Base-by-base conservation (phyloP, 2,888 invertebrate species). In the Philhelius pedissequus region DNA sequence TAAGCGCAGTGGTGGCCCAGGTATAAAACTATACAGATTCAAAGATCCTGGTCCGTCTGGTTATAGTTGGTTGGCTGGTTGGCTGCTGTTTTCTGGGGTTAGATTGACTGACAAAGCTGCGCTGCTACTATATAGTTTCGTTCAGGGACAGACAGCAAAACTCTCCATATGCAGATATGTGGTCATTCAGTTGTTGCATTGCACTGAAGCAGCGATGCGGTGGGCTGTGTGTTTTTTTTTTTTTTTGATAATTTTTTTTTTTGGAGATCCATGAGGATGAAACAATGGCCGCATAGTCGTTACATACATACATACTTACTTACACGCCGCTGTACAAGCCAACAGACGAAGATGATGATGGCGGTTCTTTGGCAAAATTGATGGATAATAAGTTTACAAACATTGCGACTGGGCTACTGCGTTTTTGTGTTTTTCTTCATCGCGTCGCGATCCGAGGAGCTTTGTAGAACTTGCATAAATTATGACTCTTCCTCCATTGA, bases 1-100 rank as follows among this genome's bases (percentile, higher is more conserved):
- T 87, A 87, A 87, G 80, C 80, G 77, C 81, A 71, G 86, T 86
- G 87, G 87, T 86, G 84, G 80, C 82, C 84, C 75, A 62, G 35
- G 50, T 32, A 64, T 27, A 58, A 27, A 48, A 25, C 15, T 18
- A 27, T 18, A 43, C 58, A 56, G 70, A 70, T 52, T 15, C 50
- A 35, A 20, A 56, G 71, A 58, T 64, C 52, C 66, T 69, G 69
- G 66, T 71, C 48, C 52, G 84, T 78, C 74, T 75, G 79, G 73
- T 75, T 20, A 3, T 35, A 25, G 54, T 35, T 43, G 71, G 75
- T 13, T 32, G 18, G 56, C 15, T 43, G n/a, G 40, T 2, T 15
- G n/a, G 15, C 8, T 15, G 58, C 48, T 62, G 78, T 71, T 20
- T 38, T 54, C 25, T 40, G 70, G 54, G 66, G 66, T 76, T 75